These are phyloP conservation scores for Polyploca ridens DNA, from an alignment of 2,888 invertebrate genomes.

Conservation along the genomic window DNA sequence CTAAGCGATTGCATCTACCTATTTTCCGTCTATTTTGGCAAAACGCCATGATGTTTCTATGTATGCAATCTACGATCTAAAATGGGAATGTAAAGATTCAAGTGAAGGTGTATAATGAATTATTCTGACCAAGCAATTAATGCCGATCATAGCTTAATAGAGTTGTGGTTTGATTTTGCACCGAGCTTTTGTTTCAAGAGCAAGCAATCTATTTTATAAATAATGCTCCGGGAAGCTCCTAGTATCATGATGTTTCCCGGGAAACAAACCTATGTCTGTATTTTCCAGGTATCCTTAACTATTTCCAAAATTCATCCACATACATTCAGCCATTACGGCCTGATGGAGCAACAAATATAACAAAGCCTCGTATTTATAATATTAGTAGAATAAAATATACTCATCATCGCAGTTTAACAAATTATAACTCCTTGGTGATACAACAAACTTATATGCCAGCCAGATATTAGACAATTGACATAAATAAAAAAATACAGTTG, in stretches of 20 bases:
- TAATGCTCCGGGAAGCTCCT: too few species aligned
- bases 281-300: too few species aligned
- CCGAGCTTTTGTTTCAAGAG: background rate
- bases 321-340: too few species aligned
- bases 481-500: background rate
- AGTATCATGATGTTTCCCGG: too few species aligned
- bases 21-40: conserved; percentile 20
- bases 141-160: background rate
- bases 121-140: background rate
- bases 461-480: background rate
- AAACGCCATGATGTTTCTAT: conserved; percentile 27
- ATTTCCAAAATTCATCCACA: too few species aligned
- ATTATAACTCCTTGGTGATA: background rate
- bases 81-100: background rate
- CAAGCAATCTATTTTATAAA: too few species aligned
- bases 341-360: too few species aligned
- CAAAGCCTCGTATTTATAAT: too few species aligned
- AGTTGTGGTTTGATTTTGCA: background rate
- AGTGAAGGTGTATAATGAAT: background rate
- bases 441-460: background rate
- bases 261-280: too few species aligned
- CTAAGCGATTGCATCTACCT: conserved; percentile 31
- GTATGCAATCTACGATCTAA: conserved; percentile 16
- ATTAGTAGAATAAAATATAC: too few species aligned
- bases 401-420: too few species aligned